Percentiles rank a stretch among this genome's conserved stretches.
phyloP scores from a whole-genome alignment of 1,140 invertebrate species.

The Hylaeus anthracinus region DNA sequence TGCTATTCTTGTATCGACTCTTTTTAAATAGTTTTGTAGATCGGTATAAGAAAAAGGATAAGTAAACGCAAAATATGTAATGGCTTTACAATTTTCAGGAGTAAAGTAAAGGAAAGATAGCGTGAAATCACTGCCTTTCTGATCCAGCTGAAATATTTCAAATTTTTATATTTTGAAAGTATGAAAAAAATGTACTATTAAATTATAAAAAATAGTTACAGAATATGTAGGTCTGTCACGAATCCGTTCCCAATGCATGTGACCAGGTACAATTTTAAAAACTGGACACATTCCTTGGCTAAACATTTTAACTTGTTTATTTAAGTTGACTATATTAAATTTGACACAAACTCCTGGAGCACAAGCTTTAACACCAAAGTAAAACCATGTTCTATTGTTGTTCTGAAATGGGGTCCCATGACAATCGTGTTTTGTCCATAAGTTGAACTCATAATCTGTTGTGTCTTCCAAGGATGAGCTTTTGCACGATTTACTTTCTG shows the following conservation, averaged over 20 bases:
- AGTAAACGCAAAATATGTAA: slow-evolving; percentile 95
- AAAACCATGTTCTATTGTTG: slow-evolving; percentile 96
- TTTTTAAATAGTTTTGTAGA: slow-evolving; percentile 85
- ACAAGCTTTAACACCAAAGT: slow-evolving; percentile 90
- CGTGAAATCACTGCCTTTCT: slow-evolving; percentile 83
- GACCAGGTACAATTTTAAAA: slow-evolving; percentile 85
- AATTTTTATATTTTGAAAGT: neutral
- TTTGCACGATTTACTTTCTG: slow-evolving; percentile 67
- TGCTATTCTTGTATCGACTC: slow-evolving; percentile 70
- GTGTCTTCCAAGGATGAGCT: slow-evolving; percentile 74
- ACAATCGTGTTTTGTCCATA: slow-evolving; percentile 96
- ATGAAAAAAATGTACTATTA: slow-evolving; percentile 5
- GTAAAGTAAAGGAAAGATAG: slow-evolving; percentile 90
- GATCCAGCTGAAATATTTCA: slow-evolving; percentile 82
- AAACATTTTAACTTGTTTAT: slow-evolving; percentile 94
- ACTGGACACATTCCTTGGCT: slow-evolving; percentile 95
- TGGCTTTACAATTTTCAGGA: slow-evolving; percentile 86
- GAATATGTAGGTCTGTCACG: slow-evolving; percentile 85
- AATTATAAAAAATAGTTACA: slow-evolving; percentile 73
- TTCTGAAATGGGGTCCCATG: slow-evolving; percentile 94
- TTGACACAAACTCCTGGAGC: slow-evolving; percentile 84
- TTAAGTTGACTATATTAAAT: slow-evolving; percentile 93
- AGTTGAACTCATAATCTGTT: slow-evolving; percentile 91
- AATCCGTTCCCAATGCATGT: slow-evolving; percentile 90
- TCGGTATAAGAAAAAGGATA: slow-evolving; percentile 94